A percentile compares a stretch with the other conserved stretches of the same genome.
These are phyloP conservation scores for Takifugu ocellatus DNA, from an alignment of 2,797 vertebrate genomes.

Conservation along the genomic window DNA sequence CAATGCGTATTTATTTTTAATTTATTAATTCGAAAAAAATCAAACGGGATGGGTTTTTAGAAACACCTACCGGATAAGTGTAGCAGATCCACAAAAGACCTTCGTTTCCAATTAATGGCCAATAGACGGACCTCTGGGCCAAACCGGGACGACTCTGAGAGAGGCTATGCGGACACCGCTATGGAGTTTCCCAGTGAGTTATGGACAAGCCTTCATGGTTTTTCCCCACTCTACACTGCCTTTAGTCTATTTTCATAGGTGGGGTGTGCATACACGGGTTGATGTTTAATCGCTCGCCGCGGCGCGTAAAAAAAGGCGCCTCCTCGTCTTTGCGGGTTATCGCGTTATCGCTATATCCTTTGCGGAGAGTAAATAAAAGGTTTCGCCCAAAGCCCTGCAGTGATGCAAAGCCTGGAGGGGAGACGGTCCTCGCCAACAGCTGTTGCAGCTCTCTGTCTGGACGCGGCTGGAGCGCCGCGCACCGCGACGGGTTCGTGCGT, in stretches of 20 bases:
- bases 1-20: constrained; percentile 74
- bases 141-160: constrained; percentile 69
- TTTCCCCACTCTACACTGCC: constrained; percentile 35
- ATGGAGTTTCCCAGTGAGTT: constrained; percentile 83
- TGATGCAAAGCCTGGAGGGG: constrained; percentile 61
- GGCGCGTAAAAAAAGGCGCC: constrained; percentile 56
- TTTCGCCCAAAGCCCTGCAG: constrained; percentile 63
- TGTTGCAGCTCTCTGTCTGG: neutral
- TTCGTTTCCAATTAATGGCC: constrained; percentile 78
- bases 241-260: constrained; percentile 51
- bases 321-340: constrained; percentile 41
- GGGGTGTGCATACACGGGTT: constrained; percentile 31
- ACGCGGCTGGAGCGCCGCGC: constrained; percentile 1
- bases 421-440: constrained; percentile 30
- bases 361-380: constrained; percentile 66
- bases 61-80: constrained; percentile 82
- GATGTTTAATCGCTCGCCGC: constrained; percentile 55
- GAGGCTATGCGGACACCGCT: constrained; percentile 68
- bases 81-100: constrained; percentile 77
- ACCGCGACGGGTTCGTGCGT: constrained; percentile 3
- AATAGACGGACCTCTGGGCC: constrained; percentile 74
- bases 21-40: constrained; percentile 68
- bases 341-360: constrained; percentile 54
- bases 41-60: constrained; percentile 70
- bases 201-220: constrained; percentile 48